Percentiles rank a stretch among this genome's conserved stretches.
Evolutionary conservation across 92 coral and sea anemone species (phyloP).

Genomic region (Epizoanthus scotinus): DNA sequence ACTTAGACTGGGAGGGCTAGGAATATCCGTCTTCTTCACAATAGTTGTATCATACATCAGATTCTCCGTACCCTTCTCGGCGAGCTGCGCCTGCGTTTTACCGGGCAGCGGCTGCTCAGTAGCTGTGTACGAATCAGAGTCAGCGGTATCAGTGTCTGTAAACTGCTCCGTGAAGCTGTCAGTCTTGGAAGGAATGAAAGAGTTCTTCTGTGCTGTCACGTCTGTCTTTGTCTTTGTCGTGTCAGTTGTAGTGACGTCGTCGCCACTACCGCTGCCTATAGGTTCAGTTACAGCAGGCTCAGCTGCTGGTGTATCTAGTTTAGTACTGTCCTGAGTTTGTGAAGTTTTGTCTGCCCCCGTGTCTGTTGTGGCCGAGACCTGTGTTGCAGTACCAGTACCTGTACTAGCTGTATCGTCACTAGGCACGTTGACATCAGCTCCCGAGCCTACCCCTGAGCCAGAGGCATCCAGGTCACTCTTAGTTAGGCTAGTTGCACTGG

Average conservation of each 20-base stretch:
- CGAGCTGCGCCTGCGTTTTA: slow-evolving; percentile 10
- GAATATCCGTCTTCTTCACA: slow-evolving; percentile 84
- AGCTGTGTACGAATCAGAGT: slow-evolving; percentile 43
- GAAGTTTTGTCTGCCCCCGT: slow-evolving; percentile 20
- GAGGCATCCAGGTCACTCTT: slow-evolving; percentile 73
- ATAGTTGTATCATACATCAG: slow-evolving; percentile 85
- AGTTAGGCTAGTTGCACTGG: slow-evolving; percentile 81
- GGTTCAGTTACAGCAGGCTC: slow-evolving; percentile 31
- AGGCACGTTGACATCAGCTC: slow-evolving; percentile 73
- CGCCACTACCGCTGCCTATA: slow-evolving; percentile 50
- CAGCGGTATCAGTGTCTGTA: slow-evolving; percentile 36
- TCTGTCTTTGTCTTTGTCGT: slow-evolving; percentile 27
- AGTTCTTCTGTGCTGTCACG: slow-evolving; percentile 33
- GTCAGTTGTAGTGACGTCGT: slow-evolving; percentile 23
- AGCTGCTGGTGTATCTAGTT: slow-evolving; percentile 52
- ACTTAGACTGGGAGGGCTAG: slow-evolving; percentile 56
- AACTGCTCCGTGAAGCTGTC: slow-evolving; percentile 43
- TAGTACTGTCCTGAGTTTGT: slow-evolving; percentile 42
- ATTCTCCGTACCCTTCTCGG: slow-evolving; percentile 61
- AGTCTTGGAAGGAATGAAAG: slow-evolving; percentile 35
- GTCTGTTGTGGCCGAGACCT: slow-evolving; percentile 41
- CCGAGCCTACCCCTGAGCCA: slow-evolving; percentile 85
- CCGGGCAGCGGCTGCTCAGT: slow-evolving; percentile 35
- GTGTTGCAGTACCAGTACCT: slow-evolving; percentile 48
- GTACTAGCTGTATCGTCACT: slow-evolving; percentile 68